Conservation (phyloP, 2,113 vertebrate genomes). For the Bambusicola thoracicus region DNA sequence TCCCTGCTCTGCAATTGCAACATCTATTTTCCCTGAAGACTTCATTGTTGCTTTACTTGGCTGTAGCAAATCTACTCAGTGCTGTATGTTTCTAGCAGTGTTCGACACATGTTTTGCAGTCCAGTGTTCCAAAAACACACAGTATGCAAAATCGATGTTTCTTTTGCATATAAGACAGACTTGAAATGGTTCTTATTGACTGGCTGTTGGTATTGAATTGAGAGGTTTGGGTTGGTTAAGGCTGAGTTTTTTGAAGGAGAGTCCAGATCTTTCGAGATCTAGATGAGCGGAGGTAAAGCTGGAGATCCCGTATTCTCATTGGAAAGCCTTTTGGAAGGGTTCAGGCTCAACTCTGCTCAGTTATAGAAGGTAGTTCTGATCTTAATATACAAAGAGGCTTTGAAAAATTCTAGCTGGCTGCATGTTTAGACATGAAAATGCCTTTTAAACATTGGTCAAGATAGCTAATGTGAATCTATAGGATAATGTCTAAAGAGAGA, state of each 20-base stretch:
- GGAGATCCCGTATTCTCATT: not conserved
- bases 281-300: not conserved
- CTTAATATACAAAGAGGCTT: not conserved
- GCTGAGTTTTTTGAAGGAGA: not conserved
- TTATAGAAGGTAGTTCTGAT: not conserved
- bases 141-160: not conserved
- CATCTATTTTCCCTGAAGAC: not conserved
- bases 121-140: accelerated
- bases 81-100: not conserved
- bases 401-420: not conserved
- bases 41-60: not conserved
- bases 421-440: not conserved
- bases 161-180: not conserved
- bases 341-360: not conserved
- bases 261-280: not conserved
- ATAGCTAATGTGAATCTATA: not conserved
- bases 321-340: not conserved
- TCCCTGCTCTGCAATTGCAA: not conserved
- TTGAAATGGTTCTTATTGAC: not conserved
- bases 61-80: not conserved
- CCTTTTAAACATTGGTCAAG: conserved; percentile 31
- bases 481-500: too few relatives aligned
- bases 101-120: not conserved
- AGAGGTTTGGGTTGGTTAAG: not conserved
- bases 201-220: not conserved